phyloP scores from a whole-genome alignment of 2,113 vertebrate species.

The Peucedramus taeniatus region DNA sequence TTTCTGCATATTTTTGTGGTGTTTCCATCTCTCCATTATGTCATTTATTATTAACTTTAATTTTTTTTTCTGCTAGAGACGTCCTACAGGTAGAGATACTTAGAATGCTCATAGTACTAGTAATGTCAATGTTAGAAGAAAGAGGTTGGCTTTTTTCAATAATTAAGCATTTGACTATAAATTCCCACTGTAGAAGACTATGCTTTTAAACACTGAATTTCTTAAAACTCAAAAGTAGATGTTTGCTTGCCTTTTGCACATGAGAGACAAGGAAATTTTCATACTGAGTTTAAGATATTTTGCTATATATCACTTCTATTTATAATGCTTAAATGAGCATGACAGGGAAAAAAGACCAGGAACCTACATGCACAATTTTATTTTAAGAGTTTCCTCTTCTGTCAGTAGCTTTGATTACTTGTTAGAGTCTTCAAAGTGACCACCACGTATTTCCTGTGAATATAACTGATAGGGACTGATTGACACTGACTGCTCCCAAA shows the following conservation, averaged over 20 bases:
- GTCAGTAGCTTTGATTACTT: neutral
- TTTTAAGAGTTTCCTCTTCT: neutral
- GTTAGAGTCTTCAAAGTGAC: neutral
- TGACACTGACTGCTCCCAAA: constrained; percentile 53
- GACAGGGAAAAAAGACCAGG: neutral
- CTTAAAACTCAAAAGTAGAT: neutral
- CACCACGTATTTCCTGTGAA: neutral
- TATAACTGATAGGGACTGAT: neutral
- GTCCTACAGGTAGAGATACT: neutral
- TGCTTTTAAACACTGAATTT: neutral
- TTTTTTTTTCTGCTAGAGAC: neutral
- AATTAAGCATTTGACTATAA: neutral
- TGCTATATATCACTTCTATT: neutral
- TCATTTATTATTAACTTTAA: neutral
- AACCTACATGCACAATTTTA: neutral
- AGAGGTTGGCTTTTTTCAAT: neutral
- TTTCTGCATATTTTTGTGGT: neutral
- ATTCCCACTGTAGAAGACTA: neutral
- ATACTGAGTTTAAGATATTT: neutral
- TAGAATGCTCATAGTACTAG: neutral
- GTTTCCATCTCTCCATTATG: neutral
- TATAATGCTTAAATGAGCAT: neutral
- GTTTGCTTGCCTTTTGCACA: neutral
- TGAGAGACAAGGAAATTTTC: neutral
- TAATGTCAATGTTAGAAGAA: neutral